Conservation (phyloP, 2,888 invertebrate genomes). For the Sisyra terminalis region DNA sequence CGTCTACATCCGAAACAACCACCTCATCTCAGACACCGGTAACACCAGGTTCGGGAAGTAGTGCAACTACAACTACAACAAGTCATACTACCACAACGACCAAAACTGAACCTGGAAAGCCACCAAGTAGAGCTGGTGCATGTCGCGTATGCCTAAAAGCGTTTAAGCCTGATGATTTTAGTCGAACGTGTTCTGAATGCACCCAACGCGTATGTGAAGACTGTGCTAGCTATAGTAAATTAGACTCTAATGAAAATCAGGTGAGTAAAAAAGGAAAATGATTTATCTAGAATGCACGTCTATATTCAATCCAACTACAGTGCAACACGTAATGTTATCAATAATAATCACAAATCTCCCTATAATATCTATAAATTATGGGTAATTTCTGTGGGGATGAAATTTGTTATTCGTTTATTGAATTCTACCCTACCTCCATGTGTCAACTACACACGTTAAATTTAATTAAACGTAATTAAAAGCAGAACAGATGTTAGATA, state of each 20-base stretch:
- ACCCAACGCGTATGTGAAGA: conserved; percentile 85
- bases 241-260: conserved; percentile 66
- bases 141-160: conserved; percentile 77
- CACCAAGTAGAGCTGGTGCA: conserved; percentile 58
- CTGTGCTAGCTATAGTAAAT: conserved; percentile 81
- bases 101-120: conserved; percentile 48
- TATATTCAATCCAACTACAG: no score
- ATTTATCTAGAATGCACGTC: neutral
- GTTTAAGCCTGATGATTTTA: conserved; percentile 76
- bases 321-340: no score
- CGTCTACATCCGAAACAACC: conserved; percentile 22
- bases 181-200: conserved; percentile 77
- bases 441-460: no score
- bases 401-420: no score
- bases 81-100: conserved; percentile 18
- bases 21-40: conserved; percentile 27
- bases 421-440: no score
- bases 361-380: no score
- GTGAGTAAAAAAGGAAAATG: conserved; percentile 27
- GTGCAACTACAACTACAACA: conserved; percentile 31
- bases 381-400: no score
- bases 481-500: no score
- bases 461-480: no score
- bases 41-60: conserved; percentile 26
- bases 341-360: no score